Evolutionary conservation across 2,888 invertebrate genomes (phyloP).

Genomic region (Portevinia maculata): DNA sequence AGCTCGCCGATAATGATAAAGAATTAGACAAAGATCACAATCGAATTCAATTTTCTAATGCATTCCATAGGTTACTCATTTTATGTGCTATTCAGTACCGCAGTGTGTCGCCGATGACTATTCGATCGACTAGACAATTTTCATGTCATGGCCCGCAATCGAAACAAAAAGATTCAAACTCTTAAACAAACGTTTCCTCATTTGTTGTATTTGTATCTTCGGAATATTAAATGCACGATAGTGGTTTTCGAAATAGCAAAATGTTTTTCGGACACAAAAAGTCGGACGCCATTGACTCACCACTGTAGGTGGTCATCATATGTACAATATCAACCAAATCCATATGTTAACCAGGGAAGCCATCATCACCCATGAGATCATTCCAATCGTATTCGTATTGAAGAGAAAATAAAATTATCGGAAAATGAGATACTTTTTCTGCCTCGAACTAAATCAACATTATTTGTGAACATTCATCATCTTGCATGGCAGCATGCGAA

Average conservation of each 20-base stretch:
- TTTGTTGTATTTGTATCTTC: not conserved
- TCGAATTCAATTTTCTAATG: not conserved
- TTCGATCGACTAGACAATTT: slow-evolving; percentile 16
- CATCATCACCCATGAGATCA: slow-evolving; percentile 59
- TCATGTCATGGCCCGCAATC: slow-evolving; percentile 20
- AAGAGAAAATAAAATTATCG: slow-evolving; percentile 58
- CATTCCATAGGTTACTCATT: slow-evolving; percentile 14
- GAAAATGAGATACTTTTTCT: slow-evolving; percentile 32
- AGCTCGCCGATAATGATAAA: no score
- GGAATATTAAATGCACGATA: slow-evolving; percentile 26
- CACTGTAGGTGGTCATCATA: slow-evolving; percentile 69
- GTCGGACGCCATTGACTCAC: slow-evolving; percentile 63
- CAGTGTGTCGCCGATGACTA: slow-evolving; percentile 7
- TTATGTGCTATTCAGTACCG: not conserved
- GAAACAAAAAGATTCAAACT: slow-evolving; percentile 12
- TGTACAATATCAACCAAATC: slow-evolving; percentile 48
- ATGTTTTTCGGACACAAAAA: slow-evolving; percentile 30
- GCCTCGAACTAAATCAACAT: slow-evolving; percentile 23
- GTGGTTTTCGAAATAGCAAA: slow-evolving; percentile 33
- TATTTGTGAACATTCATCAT: slow-evolving; percentile 57
- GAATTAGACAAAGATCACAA: no score
- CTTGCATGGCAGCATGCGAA: slow-evolving; percentile 30
- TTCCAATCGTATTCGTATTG: slow-evolving; percentile 11
- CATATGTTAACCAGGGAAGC: slow-evolving; percentile 40
- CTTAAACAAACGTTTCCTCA: slow-evolving; percentile 31